Evolutionary conservation across 2,888 invertebrate genomes (phyloP), one percentile per base, ranked within the genome.

Genomic region (Eumacrocentrus americanus): DNA sequence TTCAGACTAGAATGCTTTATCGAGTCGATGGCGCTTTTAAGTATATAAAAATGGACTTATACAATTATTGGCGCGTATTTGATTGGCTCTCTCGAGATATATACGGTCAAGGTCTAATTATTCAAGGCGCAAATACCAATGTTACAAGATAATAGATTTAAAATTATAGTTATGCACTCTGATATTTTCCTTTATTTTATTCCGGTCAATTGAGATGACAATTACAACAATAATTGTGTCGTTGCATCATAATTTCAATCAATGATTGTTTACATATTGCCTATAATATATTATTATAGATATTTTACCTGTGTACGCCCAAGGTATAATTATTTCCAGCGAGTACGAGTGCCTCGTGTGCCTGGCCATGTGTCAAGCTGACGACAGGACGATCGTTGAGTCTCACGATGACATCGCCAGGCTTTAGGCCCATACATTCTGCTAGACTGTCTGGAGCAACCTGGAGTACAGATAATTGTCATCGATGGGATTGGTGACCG

Each of bases 321-420:
- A 95, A 81, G 60, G 85, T 85, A 67, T 95, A 87, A 59, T 85
- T 85, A 77, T 91, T 89, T 51, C 89, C 91, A 22, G 90, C 88
- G 55, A 85, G 82, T 50, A 87, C 82, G 63, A 95, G 88, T 58
- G 87, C 84, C 66, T 89, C 87, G 76, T 92, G 90, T 1, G 92
- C 92, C 70, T 89, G 88, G 40, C 89, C 88, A 75, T 94, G 95
- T 7, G 89, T 85, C 79, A 94, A 82, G 40, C 84, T 83, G 53
- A 85, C 84, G 6, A 91, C 86, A 47, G 88, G 83, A 35, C 84
- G 82, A 61, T 89, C 89, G 76, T 91, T 91, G 67, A 97, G 88
- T 66, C 87, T 86, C 35, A 92, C 84, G 66, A 98, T 86, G 35
- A 90, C 84, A 82, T 98, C 97, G n/a, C 94, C 95, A 11, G 90